Evolutionary conservation across 2,888 invertebrate genomes (phyloP), one percentile per base, ranked within the genome.

Genomic region (Maniola hyperantus): DNA sequence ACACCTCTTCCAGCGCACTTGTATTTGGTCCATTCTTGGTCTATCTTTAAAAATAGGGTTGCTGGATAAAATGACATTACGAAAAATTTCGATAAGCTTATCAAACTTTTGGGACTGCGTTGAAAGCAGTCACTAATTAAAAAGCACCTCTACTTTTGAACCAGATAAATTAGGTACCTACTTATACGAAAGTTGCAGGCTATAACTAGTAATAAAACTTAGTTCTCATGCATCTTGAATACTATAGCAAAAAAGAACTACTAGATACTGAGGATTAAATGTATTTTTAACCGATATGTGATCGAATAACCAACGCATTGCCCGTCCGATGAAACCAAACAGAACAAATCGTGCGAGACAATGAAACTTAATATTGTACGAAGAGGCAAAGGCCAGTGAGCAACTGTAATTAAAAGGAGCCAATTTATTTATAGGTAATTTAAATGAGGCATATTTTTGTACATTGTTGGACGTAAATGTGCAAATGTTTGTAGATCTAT

Each of bases 351-450:
- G 57, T 20, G 53, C 62, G 44, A 65, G 69, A 70, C 69, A 69
- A 66, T 70, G 69, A 70, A 70, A 70, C 62, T 70, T 65, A 63
- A 70, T 67, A 70, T 69, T 60, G 62, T 18, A 63, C 51, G 57
- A 57, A 63, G 63, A 59, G 63, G 61, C 65, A 62, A 70, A 67
- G 67, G 59, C 65, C 67, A 67, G 10, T 70, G 50, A 65, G 64
- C 67, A 68, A 58, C 59, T 70, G 60, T 70, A 65, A 70, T 70
- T 70, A 70, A 70, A 68, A 69, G 39, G 36, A 61, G 64, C 61
- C 26, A 65, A 65, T 67, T 67, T 67, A 61, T 69, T 59, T 61
- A 64, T 50, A 53, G 54, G 44, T 50, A 42, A 20, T 50, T 60
- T 60, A 33, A 48, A 60, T 36, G 55, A 55, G 18, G 55, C 55